Base-by-base conservation (phyloP, 2,888 invertebrate species). In the Philhelius pedissequus region DNA sequence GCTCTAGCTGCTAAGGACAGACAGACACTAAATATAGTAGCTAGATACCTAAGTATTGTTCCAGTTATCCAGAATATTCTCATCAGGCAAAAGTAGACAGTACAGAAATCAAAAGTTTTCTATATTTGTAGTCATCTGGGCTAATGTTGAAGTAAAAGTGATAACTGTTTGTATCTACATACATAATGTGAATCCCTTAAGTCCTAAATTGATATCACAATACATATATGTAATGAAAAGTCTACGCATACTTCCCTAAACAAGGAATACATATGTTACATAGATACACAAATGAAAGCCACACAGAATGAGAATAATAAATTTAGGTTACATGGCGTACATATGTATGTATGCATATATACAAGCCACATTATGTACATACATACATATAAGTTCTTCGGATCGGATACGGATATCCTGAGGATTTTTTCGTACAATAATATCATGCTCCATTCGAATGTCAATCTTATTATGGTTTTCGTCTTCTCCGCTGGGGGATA, bases 121-220 rank as follows among this genome's bases (percentile, higher is more conserved):
- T 38, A n/a, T n/a, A n/a, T n/a, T n/a, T n/a, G n/a, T n/a, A 66
- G 48, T 64, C 62, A 66, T 76, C 70, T 74, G 56, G 62, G 68
- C 73, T 78, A 82, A 82, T 82, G 78, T 78, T 48, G 60, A 71
- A 73, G 82, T 78, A 78, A 82, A 73, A 78, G 69, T 64, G 82
- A 83, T 78, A 74, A 73, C 78, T 78, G 69, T 77, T 77, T 77
- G 73, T 83, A 78, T 83, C 58, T 64, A 50, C 27, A 82, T 68
- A 78, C 69, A 78, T 66, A 69, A 78, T 70, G 64, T 54, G 56
- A 56, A 50, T 83, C 82, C 82, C 82, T 74, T 58, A 69, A 78
- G 82, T 35, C 64, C 69, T 58, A 74, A 78, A 78, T 83, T 68
- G 78, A 78, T 62, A 78, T 73, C 56, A 78, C 62, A 62, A 43